Evolutionary conservation across 2,888 invertebrate species (phyloP), one percentile per base, ranked within the genome.

Genomic region (Tricholauxania praeusta): DNA sequence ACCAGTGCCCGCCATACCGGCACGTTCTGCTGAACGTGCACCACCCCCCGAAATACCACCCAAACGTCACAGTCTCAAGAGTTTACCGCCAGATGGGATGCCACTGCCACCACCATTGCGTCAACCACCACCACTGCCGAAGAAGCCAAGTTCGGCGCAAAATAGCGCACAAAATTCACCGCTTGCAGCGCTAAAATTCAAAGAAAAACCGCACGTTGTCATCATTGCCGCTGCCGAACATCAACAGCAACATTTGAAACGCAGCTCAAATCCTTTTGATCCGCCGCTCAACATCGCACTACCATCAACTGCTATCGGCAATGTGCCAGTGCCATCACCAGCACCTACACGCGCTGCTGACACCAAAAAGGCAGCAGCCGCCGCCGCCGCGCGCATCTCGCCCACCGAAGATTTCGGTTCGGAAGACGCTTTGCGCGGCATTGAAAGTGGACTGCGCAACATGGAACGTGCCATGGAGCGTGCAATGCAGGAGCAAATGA

Each of bases 41-140:
- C 83, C 85, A 39, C 87, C 87, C 47, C 87, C 87, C 0, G 87
- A 87, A 78, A 87, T 88, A 77, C 88, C 88, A 71, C 88, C 88
- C 51, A 88, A 88, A 71, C 84, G 88, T 0, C 84, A 85, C 59
- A 87, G 84, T 51, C 77, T 87, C 0, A 88, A 87, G 71, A 83
- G 83, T 66, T 73, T 85, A 32, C 39, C 39, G 39, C 84, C 85
- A n/a, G 85, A 85, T 71, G 83, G 83, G 57, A 78, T 80, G n/a
- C 70, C 70, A 10, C 74, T 82, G 66, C 82, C 85, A n/a, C 86
- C 85, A 2, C 84, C 86, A 1, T 64, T 84, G 62, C 83, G 85
- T n/a, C 85, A 85, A 55, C 86, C 85, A n/a, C 83, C 84, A 12
- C 87, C 87, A 57, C 87, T 87, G 17, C 79, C 87, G 79, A 87